Evolutionary conservation across 2,888 invertebrate genomes (phyloP), one percentile per base, ranked within the genome.

Genomic region (Erpobdella octoculata): DNA sequence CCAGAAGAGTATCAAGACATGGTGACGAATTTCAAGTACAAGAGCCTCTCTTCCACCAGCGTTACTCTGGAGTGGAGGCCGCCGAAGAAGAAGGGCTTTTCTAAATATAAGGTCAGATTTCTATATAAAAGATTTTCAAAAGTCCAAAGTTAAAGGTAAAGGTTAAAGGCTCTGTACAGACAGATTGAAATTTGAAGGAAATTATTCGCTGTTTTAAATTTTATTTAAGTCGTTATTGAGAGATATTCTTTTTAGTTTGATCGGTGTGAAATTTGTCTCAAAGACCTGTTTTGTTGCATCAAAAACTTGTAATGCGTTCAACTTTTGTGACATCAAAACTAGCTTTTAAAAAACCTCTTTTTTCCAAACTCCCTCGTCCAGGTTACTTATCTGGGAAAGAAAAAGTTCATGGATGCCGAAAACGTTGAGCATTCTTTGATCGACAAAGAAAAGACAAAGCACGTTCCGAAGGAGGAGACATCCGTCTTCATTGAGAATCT

Each of bases 61-160:
- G 78, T 82, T 12, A 77, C 75, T 58, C 76, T 82, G 36, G 78
- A 79, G 8, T 82, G 82, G 82, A 79, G 79, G 33, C 76, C 76
- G 31, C 81, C 82, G 9, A 74, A 72, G 61, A 79, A 78, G 72
- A 74, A 74, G 15, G 77, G 75, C 58, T 79, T 81, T 33, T 75
- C 74, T 33, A 75, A 76, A 41, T 81, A 81, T 71, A 71, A 72
- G 71, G 81, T 81, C 18, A 41, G 18, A 18, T 41, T 41, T 41
- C 41, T 12, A 41, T 12, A 12, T 18, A 41, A 18, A 41, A 41
- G 9, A 18, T 41, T 41, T 18, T 12, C 9, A 41, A 12, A 18
- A 9, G 41, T 41, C 18, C 41, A 12, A 18, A 41, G 18, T 41
- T 41, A 41, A 18, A 41, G 18, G 18, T 41, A 41, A 41, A 41